Percentiles rank a stretch among this genome's conserved stretches.
Evolutionary conservation across 1,140 invertebrate genomes (phyloP).

Genomic region (Vanessa atalanta): DNA sequence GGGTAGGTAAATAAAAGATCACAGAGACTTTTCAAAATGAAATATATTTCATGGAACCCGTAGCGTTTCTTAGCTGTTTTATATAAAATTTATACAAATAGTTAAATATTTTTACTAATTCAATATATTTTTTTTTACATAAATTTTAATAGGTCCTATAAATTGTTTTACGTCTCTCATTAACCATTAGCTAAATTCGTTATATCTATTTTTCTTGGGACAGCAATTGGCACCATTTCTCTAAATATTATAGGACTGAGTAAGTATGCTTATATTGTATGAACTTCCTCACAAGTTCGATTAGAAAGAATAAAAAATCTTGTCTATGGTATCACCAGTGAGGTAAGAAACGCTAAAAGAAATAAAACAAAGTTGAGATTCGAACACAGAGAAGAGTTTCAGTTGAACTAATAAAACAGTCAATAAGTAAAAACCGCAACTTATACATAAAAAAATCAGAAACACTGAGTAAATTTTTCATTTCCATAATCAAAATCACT

Average conservation of each 20-base stretch:
- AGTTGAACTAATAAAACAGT: constrained; percentile 51
- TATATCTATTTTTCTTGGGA: constrained; percentile 64
- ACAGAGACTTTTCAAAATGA: constrained; percentile 64
- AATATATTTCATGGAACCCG: constrained; percentile 80
- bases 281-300: constrained; percentile 20
- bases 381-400: constrained; percentile 64
- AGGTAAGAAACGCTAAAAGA: constrained; percentile 70
- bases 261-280: constrained; percentile 17
- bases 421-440: constrained; percentile 77
- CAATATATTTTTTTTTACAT: constrained; percentile 53
- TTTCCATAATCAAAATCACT: constrained; percentile 47
- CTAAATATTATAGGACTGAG: constrained; percentile 49
- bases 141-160: constrained; percentile 58
- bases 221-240: constrained; percentile 75
- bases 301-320: constrained; percentile 19
- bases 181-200: constrained; percentile 61
- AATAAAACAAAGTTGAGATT: constrained; percentile 69
- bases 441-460: constrained; percentile 59
- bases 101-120: constrained; percentile 63
- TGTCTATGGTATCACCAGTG: constrained; percentile 31
- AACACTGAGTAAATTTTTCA: constrained; percentile 45
- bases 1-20: constrained; percentile 51
- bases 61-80: constrained; percentile 79
- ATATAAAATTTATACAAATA: constrained; percentile 78
- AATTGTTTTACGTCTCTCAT: constrained; percentile 52